Conservation (phyloP, 2,113 vertebrate species). For the Pseudorasbora parva region DNA sequence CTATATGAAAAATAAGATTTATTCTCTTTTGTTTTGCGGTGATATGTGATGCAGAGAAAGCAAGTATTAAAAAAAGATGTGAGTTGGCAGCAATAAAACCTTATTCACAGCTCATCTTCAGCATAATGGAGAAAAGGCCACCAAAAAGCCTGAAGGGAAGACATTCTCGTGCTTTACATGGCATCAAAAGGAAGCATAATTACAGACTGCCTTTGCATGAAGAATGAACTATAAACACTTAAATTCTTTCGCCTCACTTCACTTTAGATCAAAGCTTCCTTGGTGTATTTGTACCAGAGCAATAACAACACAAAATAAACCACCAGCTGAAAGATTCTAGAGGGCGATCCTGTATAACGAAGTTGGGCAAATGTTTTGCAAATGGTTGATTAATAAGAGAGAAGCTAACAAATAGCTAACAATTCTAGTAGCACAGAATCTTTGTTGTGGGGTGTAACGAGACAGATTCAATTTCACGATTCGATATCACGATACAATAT, state of each 20-base stretch:
- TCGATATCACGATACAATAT: too few relatives aligned
- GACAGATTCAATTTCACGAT: too few relatives aligned
- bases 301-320: background rate
- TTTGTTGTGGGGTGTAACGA: too few relatives aligned
- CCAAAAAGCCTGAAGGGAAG: background rate
- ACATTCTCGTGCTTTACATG: background rate
- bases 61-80: background rate
- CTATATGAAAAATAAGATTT: background rate
- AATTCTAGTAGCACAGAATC: too few relatives aligned
- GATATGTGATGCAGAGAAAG: background rate
- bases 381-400: background rate
- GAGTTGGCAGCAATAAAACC: background rate
- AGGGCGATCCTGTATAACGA: background rate
- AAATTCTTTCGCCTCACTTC: background rate
- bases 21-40: background rate
- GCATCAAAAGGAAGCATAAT: constrained; percentile 18
- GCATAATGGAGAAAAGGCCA: background rate
- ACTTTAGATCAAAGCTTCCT: constrained; percentile 4
- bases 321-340: background rate
- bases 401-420: background rate
- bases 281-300: background rate
- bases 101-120: background rate
- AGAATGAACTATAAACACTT: constrained; percentile 6
- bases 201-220: constrained; percentile 31
- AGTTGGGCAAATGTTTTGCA: background rate